Evolutionary conservation across 2,888 invertebrate species (phyloP).

Genomic region (Epinotia brunnichana): DNA sequence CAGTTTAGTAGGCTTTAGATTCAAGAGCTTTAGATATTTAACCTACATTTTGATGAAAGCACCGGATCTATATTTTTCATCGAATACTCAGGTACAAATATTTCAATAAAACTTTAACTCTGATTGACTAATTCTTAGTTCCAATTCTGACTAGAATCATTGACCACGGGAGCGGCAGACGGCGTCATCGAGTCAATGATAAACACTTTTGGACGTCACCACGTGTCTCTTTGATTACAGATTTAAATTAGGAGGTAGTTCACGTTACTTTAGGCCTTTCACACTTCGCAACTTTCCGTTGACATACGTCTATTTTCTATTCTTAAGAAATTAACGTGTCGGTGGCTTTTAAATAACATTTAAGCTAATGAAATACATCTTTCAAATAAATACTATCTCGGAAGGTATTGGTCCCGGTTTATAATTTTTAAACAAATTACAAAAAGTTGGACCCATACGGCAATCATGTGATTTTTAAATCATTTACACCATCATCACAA

Average conservation of each 20-base stretch:
- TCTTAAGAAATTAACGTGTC: slow-evolving; percentile 84
- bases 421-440: slow-evolving; percentile 85
- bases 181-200: slow-evolving; percentile 62
- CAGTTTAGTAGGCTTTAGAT: slow-evolving; percentile 17
- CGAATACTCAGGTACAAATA: slow-evolving; percentile 29
- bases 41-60: slow-evolving; percentile 38
- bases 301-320: slow-evolving; percentile 81
- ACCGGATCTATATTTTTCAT: slow-evolving; percentile 33
- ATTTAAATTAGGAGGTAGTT: slow-evolving; percentile 83
- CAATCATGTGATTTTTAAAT: slow-evolving; percentile 75
- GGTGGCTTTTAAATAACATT: slow-evolving; percentile 83
- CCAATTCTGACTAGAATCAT: slow-evolving; percentile 81
- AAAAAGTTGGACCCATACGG: slow-evolving; percentile 82
- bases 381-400: slow-evolving; percentile 84
- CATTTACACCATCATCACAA: slow-evolving; percentile 67
- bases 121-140: slow-evolving; percentile 63
- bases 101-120: slow-evolving; percentile 33
- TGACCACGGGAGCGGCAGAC: slow-evolving; percentile 57
- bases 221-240: slow-evolving; percentile 69
- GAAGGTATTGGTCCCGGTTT: slow-evolving; percentile 83
- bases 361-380: slow-evolving; percentile 82
- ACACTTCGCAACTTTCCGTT: slow-evolving; percentile 80
- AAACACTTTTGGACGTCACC: slow-evolving; percentile 64
- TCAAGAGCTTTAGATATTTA: slow-evolving; percentile 17
- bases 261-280: slow-evolving; percentile 61